These are phyloP conservation scores for Drosophila novamexicana DNA, from an alignment of 1,140 invertebrate genomes.

Conservation along the genomic window DNA sequence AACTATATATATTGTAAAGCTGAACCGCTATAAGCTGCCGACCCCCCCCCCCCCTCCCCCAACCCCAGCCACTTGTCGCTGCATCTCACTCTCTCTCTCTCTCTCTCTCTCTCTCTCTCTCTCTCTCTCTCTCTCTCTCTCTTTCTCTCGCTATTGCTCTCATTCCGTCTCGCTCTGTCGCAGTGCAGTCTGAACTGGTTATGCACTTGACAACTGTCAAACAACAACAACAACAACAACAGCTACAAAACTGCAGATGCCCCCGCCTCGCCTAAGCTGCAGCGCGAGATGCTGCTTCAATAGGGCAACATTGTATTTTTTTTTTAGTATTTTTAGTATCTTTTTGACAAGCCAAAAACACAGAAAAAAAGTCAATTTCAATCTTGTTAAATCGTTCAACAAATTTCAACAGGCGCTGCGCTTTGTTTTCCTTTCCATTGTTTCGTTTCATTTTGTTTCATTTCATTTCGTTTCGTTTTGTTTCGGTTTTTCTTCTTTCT, in stretches of 20 bases:
- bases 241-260: conserved; percentile 4
- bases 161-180: not conserved
- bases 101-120: not conserved
- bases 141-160: conserved; percentile 10
- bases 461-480: conserved; percentile 14
- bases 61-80: not conserved
- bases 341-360: conserved; percentile 26
- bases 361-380: conserved; percentile 2
- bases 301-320: conserved; percentile 33
- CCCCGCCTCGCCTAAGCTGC: not conserved
- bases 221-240: not conserved
- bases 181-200: conserved; percentile 45
- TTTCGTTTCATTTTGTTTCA: conserved; percentile 19
- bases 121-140: not conserved
- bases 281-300: conserved; percentile 27
- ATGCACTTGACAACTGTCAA: conserved; percentile 45
- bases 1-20: conserved; percentile 67
- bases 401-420: conserved; percentile 28
- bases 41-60: not conserved
- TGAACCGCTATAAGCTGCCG: conserved; percentile 29
- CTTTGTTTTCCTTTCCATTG: conserved; percentile 28
- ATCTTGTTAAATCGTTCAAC: conserved; percentile 1
- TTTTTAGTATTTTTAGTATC: not conserved
- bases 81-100: conserved; percentile 7
- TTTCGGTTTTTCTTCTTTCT: conserved; percentile 7